Evolutionary conservation across 2,113 vertebrate species (phyloP), one percentile per base, ranked within the genome.

Genomic region (Isurus oxyrinchus): DNA sequence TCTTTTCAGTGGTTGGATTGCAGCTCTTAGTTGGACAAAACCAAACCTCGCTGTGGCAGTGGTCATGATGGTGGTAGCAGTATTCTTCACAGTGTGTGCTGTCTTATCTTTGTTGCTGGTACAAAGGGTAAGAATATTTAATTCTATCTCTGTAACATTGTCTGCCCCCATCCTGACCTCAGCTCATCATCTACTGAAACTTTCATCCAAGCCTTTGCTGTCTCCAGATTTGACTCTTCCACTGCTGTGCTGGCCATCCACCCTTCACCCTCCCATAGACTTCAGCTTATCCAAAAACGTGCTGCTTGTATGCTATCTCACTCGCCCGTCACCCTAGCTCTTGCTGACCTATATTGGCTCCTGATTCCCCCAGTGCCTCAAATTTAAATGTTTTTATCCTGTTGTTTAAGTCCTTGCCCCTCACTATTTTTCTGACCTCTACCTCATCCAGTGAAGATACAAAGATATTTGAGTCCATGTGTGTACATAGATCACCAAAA

Each of bases 1-100:
- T 97, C 27, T 97, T 96, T 96, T 0, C 97, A 99, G 99, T 4
- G 99, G 99, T 3, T 99, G 99, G 99, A 99, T 99, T 8, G 96
- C 98, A 6, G 97, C 99, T 0, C 97, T 99, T 95, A 97, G 98
- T 0, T 97, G 98, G 96, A 0, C 44, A 0, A 2, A 0, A 0
- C 0, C 0, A 0, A 98, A 98, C 97, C 0, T 98, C 97, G 97
- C 98, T 0, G 98, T 99, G 96, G 97, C 97, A 0, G 96, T 99
- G 49, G 98, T 99, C 96, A 99, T 99, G 99, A 98, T 99, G 98
- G 98, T 99, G 91, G 99, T 99, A 96, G 99, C 99, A 0, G 97
- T 97, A 0, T 99, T 99, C 97, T 99, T 99, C 98, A 99, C 99
- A 0, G 97, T 98, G 2, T 99, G 98, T 0, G 98, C 98, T 0